phyloP scores from a whole-genome alignment of 2,797 vertebrate genomes.

The Nasua narica region DNA sequence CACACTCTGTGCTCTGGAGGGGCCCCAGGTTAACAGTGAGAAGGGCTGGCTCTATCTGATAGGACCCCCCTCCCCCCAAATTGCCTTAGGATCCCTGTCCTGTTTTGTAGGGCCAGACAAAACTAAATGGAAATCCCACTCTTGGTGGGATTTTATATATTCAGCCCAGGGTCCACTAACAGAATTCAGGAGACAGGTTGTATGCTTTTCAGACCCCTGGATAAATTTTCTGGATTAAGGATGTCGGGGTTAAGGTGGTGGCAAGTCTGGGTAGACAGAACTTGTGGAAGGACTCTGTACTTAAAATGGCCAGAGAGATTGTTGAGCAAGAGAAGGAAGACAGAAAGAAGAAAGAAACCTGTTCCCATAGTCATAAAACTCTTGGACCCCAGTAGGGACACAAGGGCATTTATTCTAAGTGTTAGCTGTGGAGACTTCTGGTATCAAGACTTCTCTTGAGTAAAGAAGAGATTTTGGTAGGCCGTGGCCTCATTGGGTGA shows the following conservation, averaged over 20 bases:
- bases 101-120: neutral
- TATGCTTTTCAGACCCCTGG: neutral
- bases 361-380: neutral
- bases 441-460: neutral
- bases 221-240: conserved; percentile 6
- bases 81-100: neutral
- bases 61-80: neutral
- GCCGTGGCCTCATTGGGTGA: neutral
- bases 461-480: neutral
- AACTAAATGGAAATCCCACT: neutral
- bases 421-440: neutral
- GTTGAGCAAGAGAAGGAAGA: neutral
- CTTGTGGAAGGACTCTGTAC: neutral
- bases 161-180: neutral
- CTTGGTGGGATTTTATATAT: neutral
- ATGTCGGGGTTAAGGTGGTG: neutral
- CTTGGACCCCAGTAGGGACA: neutral
- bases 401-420: neutral
- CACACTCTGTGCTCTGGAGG: neutral
- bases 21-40: neutral
- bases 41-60: neutral
- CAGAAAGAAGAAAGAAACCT: neutral
- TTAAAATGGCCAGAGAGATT: conserved; percentile 11
- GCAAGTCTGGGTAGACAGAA: neutral
- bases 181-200: neutral